Percentiles rank a stretch among this genome's conserved stretches.
phyloP scores from a whole-genome alignment of 2,113 vertebrate species.

The Odobenus rosmarus region DNA sequence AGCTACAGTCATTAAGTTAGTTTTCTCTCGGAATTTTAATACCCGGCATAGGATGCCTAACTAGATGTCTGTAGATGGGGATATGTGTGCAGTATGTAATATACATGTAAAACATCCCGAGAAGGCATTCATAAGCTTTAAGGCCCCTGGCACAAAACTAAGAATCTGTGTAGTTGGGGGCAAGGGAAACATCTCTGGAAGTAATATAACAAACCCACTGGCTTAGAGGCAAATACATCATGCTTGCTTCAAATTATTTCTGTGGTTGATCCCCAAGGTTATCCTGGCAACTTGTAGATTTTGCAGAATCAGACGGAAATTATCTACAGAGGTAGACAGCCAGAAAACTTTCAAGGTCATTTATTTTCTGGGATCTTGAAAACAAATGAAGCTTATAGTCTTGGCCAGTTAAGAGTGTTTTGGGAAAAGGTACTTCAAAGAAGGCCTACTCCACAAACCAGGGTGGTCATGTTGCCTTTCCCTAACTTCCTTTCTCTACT shows the following conservation, averaged over 20 bases:
- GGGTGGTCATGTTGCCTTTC: background rate
- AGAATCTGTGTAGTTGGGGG: background rate
- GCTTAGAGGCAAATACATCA: background rate
- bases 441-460: background rate
- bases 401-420: background rate
- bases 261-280: background rate
- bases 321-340: background rate
- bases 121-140: background rate
- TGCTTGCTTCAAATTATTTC: background rate
- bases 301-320: background rate
- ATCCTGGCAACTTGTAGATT: background rate
- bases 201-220: background rate
- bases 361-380: slow-evolving; percentile 33
- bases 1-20: background rate
- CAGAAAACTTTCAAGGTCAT: background rate
- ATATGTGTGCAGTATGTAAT: background rate
- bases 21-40: background rate
- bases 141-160: background rate
- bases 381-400: background rate
- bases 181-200: background rate
- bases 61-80: background rate
- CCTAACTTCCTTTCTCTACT: background rate
- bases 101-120: background rate
- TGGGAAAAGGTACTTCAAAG: background rate
- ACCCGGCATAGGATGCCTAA: background rate